These are phyloP conservation scores for Proterorhinus semilunaris DNA, from an alignment of 2,113 vertebrate genomes.

Conservation along the genomic window DNA sequence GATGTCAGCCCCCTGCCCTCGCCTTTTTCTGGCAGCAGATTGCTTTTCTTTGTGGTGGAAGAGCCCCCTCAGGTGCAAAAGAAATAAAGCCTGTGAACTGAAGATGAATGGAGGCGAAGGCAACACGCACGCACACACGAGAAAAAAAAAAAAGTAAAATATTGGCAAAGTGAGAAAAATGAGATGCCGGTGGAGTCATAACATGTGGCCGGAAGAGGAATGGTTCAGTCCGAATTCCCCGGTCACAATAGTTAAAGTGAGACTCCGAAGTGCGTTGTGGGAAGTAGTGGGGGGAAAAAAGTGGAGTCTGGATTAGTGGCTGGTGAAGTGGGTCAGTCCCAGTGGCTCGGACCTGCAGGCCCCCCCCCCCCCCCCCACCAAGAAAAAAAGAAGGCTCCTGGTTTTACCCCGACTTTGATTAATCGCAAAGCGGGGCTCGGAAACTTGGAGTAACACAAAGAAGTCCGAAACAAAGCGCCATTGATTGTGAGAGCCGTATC, in stretches of 20 bases:
- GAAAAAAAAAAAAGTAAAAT: constrained; percentile 37
- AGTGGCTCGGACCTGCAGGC: neutral
- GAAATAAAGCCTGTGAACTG: constrained; percentile 40
- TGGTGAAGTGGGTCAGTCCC: constrained; percentile 1
- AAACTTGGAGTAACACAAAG: neutral
- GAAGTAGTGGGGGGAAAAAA: neutral
- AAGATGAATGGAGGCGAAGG: constrained; percentile 46
- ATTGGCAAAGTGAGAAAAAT: constrained; percentile 55
- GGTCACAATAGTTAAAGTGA: constrained; percentile 6
- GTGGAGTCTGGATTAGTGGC: neutral
- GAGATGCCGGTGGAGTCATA: constrained; percentile 22
- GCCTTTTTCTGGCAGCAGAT: constrained; percentile 36
- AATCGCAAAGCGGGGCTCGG: constrained; percentile 4
- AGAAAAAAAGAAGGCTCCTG: neutral
- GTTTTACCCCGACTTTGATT: constrained; percentile 2
- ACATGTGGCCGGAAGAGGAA: constrained; percentile 21
- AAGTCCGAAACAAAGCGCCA: neutral
- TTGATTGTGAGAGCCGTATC: neutral
- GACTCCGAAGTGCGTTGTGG: neutral
- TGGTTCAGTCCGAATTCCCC: constrained; percentile 20
- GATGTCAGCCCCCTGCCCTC: constrained; percentile 30
- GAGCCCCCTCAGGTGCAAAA: constrained; percentile 46
- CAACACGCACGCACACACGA: no score
- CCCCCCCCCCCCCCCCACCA: neutral
- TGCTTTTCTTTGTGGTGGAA: constrained; percentile 53